Evolutionary conservation across 2,797 vertebrate genomes (phyloP), one percentile per base, ranked within the genome.

Genomic region (Oryzias dopingdopingensis): DNA sequence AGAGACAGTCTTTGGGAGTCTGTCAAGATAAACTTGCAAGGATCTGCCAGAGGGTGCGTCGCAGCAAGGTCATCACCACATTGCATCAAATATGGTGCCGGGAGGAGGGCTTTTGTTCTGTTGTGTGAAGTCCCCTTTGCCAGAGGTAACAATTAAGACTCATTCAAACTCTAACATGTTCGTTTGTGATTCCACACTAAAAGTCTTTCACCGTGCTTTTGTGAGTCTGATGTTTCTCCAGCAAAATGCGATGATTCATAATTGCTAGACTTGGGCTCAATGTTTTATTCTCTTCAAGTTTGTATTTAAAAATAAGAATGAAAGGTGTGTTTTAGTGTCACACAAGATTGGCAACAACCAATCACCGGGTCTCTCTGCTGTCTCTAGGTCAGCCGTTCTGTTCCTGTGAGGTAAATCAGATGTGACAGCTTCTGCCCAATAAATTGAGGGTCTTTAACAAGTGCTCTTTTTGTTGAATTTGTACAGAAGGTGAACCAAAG

Each of bases 141-240:
- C 87, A 83, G 81, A 72, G 86, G 88, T 87, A 88, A 90, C 88
- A 91, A 91, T 91, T 91, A 91, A 86, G 86, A 81, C 86, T 88
- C 85, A 82, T 88, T 83, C 79, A 29, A 54, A 10, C 77, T 64
- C 85, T 85, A 83, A 90, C 86, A 80, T 77, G 79, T 80, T 87
- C 83, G 76, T 83, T 73, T 67, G 41, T 5, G 70, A 82, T 83
- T 85, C 76, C 41, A 24, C 65, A 14, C 55, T 51, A 70, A 62
- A 75, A 76, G 65, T 46, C 74, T 69, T 26, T 12, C 1, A 10
- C 2, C 8, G 29, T 32, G 1, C 5, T 29, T 29, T 29, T 6
- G 26, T 29, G 26, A 29, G 24, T 6, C 6, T 22, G 26, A 26
- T 7, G 26, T 7, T 32, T 32, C 29, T 32, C 32, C 56, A 58